Evolutionary conservation across 2,888 invertebrate species (phyloP), one percentile per base, ranked within the genome.

Genomic region (Ornithoptera priamus): DNA sequence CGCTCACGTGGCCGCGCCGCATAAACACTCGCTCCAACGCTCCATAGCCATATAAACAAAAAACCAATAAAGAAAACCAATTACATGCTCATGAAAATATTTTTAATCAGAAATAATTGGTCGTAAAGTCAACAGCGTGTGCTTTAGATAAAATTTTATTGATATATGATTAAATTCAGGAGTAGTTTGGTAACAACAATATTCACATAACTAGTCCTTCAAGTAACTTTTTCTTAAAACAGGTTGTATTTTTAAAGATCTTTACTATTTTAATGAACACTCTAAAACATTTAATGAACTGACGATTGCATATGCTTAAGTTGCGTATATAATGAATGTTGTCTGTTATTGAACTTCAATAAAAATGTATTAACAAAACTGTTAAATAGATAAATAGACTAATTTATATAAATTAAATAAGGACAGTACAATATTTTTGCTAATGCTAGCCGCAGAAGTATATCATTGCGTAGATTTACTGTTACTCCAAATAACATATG

Each of bases 11-110:
- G 62, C 53, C 59, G 56, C 59, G 24, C 24, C 59, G 65, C 62
- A 62, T 67, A 62, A 67, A 67, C 70, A 67, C 22, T 59, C 70
- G 64, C 39, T 61, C 62, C 60, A 59, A 69, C 78, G 82, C 83
- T 79, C 79, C 81, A 76, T 80, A 82, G 80, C 82, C 75, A 84
- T 84, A 85, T 84, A 86, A 84, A 87, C 88, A 86, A 82, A 81
- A 80, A 80, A 62, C 70, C 77, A 78, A 80, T 84, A 83, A 85
- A 85, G 87, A 86, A 88, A 89, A 89, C 84, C 88, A 88, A 90
- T 90, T 87, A 88, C 85, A 89, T 86, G 88, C 85, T 81, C 80
- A 83, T 86, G 86, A 82, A 85, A 80, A 78, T 75, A 77, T 74
- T 78, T 77, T 74, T 73, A 78, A 77, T 79, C 77, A 78, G 70